These are phyloP conservation scores for Pteria penguin DNA, from an alignment of 2,888 invertebrate species.

Conservation along the genomic window DNA sequence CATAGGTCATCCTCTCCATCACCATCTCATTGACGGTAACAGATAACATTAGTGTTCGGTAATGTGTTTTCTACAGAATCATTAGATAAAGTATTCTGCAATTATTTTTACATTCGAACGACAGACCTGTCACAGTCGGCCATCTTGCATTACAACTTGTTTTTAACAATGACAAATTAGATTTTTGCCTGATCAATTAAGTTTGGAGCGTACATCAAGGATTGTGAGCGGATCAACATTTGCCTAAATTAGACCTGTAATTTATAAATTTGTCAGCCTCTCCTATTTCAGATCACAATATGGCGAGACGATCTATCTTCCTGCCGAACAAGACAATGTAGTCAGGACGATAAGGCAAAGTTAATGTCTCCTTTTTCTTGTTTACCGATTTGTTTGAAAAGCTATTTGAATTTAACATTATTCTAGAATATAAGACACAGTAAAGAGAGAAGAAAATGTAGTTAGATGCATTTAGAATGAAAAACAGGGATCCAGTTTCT, in stretches of 20 bases:
- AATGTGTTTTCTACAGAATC: slow-evolving; percentile 7
- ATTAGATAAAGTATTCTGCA: slow-evolving; percentile 11
- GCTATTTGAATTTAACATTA: no score
- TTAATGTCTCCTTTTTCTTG: no score
- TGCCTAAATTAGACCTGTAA: slow-evolving; percentile 32
- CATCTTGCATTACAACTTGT: slow-evolving; percentile 10
- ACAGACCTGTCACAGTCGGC: background rate
- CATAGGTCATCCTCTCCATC: background rate
- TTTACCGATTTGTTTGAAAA: no score
- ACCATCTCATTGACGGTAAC: background rate
- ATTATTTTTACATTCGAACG: slow-evolving; percentile 11
- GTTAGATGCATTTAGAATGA: no score
- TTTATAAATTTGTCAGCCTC: slow-evolving; percentile 27
- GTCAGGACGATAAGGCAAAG: background rate
- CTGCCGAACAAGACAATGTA: background rate
- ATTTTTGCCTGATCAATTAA: slow-evolving; percentile 4
- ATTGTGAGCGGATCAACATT: slow-evolving; percentile 20
- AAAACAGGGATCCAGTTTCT: no score
- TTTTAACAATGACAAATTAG: slow-evolving; percentile 25
- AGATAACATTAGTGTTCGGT: slow-evolving; percentile 3
- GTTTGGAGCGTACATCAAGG: background rate
- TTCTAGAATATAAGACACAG: no score
- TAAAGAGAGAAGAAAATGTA: no score
- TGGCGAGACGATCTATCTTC: slow-evolving; percentile 7
- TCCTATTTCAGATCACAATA: slow-evolving; percentile 23